Evolutionary conservation across 2,113 vertebrate species (phyloP).

Genomic region (Cyphomyrus plagiostoma): DNA sequence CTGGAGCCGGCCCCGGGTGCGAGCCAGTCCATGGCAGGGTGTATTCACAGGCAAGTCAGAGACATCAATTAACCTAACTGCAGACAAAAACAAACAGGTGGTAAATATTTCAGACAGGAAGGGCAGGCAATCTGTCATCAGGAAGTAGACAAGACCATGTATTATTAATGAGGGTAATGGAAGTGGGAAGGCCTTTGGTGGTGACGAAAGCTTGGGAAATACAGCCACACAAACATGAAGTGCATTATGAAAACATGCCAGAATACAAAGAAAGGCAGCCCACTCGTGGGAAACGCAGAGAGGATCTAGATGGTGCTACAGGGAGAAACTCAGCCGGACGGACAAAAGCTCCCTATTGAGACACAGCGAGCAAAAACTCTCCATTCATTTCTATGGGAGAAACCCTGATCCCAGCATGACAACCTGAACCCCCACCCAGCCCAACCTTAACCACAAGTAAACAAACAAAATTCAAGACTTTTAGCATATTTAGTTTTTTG

Average conservation of each 20-base stretch:
- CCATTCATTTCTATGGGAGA: no score
- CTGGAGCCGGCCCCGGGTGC: background rate
- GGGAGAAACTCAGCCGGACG: background rate
- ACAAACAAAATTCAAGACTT: background rate
- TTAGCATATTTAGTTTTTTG: background rate
- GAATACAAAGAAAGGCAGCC: background rate
- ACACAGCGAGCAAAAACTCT: background rate
- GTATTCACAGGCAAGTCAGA: background rate
- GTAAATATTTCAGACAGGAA: conserved; percentile 77
- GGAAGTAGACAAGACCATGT: conserved; percentile 51
- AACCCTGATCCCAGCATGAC: no score
- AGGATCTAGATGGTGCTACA: background rate
- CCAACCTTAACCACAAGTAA: background rate
- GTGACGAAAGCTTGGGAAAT: background rate
- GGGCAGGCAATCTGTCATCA: conserved; percentile 62
- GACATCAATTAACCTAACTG: background rate
- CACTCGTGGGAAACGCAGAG: background rate
- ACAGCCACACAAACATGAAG: background rate
- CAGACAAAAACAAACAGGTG: conserved; percentile 36
- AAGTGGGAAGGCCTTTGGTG: conserved; percentile 41
- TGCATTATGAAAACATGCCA: background rate
- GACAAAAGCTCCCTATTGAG: background rate
- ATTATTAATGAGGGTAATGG: conserved; percentile 60
- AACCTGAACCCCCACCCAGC: background rate
- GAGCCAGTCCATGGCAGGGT: background rate